Conservation (phyloP, 2,888 invertebrate genomes). For the Hypena proboscidalis region DNA sequence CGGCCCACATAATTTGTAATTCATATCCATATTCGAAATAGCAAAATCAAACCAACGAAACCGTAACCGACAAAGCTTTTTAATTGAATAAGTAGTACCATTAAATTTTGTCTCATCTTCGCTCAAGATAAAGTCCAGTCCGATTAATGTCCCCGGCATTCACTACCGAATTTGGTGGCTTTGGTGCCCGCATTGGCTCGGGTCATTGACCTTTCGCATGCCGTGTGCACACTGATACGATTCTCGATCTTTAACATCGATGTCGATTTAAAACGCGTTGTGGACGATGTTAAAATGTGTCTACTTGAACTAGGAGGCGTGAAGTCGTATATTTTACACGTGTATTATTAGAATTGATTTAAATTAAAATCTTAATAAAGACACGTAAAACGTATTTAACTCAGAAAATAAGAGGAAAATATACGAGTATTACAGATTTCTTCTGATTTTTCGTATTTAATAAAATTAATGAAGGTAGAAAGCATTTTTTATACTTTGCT, state of each 20-base stretch:
- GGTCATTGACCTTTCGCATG: constrained; percentile 65
- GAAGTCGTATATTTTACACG: not conserved
- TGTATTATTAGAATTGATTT: not conserved
- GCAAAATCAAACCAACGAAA: constrained; percentile 1
- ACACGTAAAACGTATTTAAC: no score
- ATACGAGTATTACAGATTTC: no score
- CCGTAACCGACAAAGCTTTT: constrained; percentile 5
- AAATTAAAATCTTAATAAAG: no score
- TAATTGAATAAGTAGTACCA: constrained; percentile 27
- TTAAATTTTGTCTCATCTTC: constrained; percentile 44
- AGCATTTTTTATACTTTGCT: no score
- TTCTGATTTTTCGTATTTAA: no score
- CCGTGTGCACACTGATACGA: constrained; percentile 53
- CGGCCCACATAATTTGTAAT: no score
- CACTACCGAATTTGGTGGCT: constrained; percentile 75
- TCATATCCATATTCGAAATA: not conserved
- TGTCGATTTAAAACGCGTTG: constrained; percentile 58
- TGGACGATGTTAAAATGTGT: constrained; percentile 23
- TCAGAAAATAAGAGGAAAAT: no score
- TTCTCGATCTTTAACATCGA: constrained; percentile 55
- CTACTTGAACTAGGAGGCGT: not conserved
- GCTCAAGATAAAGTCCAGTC: constrained; percentile 52
- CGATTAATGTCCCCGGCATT: constrained; percentile 74
- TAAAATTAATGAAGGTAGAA: no score
- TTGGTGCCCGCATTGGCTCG: constrained; percentile 69